Base-by-base conservation (phyloP, 2,797 vertebrate genomes). In the Somateria mollissima region DNA sequence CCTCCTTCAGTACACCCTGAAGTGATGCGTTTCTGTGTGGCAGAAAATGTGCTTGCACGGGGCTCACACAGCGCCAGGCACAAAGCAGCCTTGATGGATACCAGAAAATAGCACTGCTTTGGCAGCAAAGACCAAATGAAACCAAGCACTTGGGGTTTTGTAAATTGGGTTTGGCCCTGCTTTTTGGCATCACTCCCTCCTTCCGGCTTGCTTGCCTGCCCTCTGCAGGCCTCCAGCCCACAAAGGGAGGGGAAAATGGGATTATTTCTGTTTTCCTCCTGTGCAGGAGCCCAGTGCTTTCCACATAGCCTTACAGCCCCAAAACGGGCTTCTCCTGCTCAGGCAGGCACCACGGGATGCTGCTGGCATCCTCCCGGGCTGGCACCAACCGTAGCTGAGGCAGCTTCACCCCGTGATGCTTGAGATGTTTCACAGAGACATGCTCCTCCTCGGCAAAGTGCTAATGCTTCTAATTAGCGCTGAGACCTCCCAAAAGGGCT, bases 401-500 rank as follows among this genome's bases (percentile, higher is more conserved):
- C 89, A 73, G 36, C 79, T 67, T 65, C 53, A 34, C 51, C 62
- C 83, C 19, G 2, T 0, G 1, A 62, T 28, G 19, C 27, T 18
- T 24, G 49, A 96, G 93, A 97, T 79, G 87, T 41, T 94, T 94
- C 18, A 2, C 94, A 96, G 94, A 94, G 89, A 62, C 65, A 12
- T 3, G 2, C 62, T 18, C 2, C 83, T 96, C 85, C 93, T 92
- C 84, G 1, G 6, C 80, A 95, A 93, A 92, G 90, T 3, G 53
- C 92, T 96, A 97, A 94, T 8, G 2, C 53, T 93, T 80, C 94
- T 91, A 97, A 95, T 96, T 97, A 98, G 95, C 22, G 28, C 45
- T 2, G 36, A 92, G 87, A 89, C 61, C 93, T 89, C 88, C 89
- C 10, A 10, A 85, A 91, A 78, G 5, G 16, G 45, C 67, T 60